A percentile compares a stretch with the other conserved stretches of the same genome.
Conservation (phyloP, 2,113 vertebrate species). For the zebrafish (Danio rerio) region GRCz12tu NC_133182.1:28888501-28889000, state of each 20-base stretch:
- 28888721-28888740: neutral
- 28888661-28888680: conserved; percentile 32
- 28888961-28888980: neutral
- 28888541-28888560: conserved; percentile 29
- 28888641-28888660: conserved; percentile 9
- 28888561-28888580: conserved; percentile 42
- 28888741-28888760: conserved; percentile 13
- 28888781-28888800: neutral
- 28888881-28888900: neutral
- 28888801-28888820: neutral
- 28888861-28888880: neutral
- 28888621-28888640: conserved; percentile 50
- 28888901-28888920: conserved; percentile 9
- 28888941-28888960: conserved; percentile 1
- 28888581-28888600: conserved; percentile 51
- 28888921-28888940: neutral
- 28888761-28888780: neutral
- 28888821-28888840: neutral
- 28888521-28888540: conserved; percentile 3
- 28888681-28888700: conserved; percentile 33
- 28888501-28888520: conserved; percentile 30
- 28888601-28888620: conserved; percentile 41
- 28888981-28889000: too few relatives aligned
- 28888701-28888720: neutral
- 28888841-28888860: neutral